These are phyloP conservation scores for Sarcoramphus papa DNA, from an alignment of 2,797 vertebrate genomes.

Conservation along the genomic window DNA sequence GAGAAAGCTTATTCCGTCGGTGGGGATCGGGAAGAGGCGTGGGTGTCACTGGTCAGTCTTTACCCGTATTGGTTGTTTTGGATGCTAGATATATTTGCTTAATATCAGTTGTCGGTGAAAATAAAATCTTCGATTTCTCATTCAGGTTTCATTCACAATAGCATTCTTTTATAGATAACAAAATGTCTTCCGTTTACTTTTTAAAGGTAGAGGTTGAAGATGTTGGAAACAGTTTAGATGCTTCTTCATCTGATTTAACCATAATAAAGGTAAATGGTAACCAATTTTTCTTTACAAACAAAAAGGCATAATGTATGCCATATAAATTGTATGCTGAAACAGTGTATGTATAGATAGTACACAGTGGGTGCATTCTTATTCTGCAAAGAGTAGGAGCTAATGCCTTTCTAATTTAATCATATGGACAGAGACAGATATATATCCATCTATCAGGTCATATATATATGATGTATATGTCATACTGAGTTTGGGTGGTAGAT, in stretches of 20 bases:
- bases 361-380: neutral
- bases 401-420: neutral
- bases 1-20: neutral
- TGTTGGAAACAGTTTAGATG: constrained; percentile 45
- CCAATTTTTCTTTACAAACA: neutral
- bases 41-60: neutral
- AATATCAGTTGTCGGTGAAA: neutral
- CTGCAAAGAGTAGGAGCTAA: neutral
- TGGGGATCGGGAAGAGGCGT: neutral
- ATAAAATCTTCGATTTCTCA: neutral
- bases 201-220: constrained; percentile 67
- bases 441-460: fast-evolving
- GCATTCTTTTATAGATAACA: neutral
- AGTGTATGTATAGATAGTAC: neutral
- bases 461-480: fast-evolving
- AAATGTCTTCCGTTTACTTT: neutral
- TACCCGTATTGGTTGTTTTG: neutral
- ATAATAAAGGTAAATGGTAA: constrained; percentile 57
- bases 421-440: neutral
- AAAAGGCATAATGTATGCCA: neutral
- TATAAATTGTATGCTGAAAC: neutral
- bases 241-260: constrained; percentile 53
- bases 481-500: neutral
- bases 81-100: neutral
- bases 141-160: neutral